Evolutionary conservation across 2,113 vertebrate species (phyloP).

Genomic region (Chionomys nivalis): DNA sequence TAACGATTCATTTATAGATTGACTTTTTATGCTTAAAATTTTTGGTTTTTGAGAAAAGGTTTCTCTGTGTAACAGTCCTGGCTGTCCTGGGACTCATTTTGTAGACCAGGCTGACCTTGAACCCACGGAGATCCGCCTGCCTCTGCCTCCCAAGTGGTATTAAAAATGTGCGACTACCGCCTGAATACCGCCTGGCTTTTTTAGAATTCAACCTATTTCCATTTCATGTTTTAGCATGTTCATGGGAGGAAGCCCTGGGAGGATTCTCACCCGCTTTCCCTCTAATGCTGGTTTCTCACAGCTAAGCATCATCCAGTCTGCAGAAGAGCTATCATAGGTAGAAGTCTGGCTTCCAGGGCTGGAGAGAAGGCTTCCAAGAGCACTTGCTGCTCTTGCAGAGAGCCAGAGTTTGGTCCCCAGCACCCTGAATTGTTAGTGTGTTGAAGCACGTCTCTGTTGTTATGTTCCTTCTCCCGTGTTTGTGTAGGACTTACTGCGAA

Average conservation of each 20-base stretch:
- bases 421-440: neutral
- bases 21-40: constrained; percentile 21
- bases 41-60: neutral
- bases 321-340: neutral
- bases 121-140: too few species aligned
- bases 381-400: neutral
- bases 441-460: constrained; percentile 9
- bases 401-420: neutral
- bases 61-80: too few species aligned
- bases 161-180: too few species aligned
- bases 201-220: neutral
- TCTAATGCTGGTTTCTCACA: neutral
- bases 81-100: too few species aligned
- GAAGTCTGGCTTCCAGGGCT: constrained; percentile 15
- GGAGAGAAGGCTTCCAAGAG: neutral
- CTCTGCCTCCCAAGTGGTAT: too few species aligned
- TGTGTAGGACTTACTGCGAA: neutral
- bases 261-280: neutral
- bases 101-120: too few species aligned
- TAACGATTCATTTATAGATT: constrained; percentile 26
- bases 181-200: too few species aligned
- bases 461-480: neutral
- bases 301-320: neutral
- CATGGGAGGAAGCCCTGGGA: neutral
- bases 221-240: neutral